Evolutionary conservation across 2,888 invertebrate species (phyloP), one percentile per base, ranked within the genome.

Genomic region (Lasius platythorax): DNA sequence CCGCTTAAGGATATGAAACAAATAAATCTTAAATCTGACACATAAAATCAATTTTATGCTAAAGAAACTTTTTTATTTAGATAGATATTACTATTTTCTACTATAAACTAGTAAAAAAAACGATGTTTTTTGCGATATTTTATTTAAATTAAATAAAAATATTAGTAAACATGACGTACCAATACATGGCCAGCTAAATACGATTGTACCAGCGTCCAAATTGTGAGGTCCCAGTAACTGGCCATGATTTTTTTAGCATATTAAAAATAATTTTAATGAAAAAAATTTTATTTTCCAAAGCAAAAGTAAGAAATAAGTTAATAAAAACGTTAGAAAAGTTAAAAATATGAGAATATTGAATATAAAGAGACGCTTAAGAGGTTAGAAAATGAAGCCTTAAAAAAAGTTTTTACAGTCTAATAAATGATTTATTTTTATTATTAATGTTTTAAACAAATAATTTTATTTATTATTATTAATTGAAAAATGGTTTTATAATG

Each of bases 101-200:
- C 33, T 18, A 15, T n/a, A 63, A 33, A 30, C 33, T 2, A 63
- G 18, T 63, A 18, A 4, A 33, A 63, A 63, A 33, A 63, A 33
- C 18, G 12, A 63, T 63, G 12, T 33, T 63, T 63, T 33, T 63
- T 18, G 6, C 63, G 33, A 18, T 63, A 33, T 63, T 63, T 33
- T 15, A 18, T 63, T 15, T 63, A 63, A 12, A 63, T 63, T 33
- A 33, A 63, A 63, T 63, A 18, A 33, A 63, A 63, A 8, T 63
- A 18, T 33, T 30, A 30, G 33, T 33, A 33, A 12, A 63, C 63
- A 8, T 33, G 2, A 63, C 30, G 63, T 63, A 63, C 63, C 18
- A 33, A 63, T 63, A 63, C 63, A 63, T 63, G 33, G 15, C 63
- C 63, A 63, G 61, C 18, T 11, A 63, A 63, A 63, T 63, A 15